Evolutionary conservation across 2,113 vertebrate species (phyloP).

Genomic region (Heterochromis multidens): DNA sequence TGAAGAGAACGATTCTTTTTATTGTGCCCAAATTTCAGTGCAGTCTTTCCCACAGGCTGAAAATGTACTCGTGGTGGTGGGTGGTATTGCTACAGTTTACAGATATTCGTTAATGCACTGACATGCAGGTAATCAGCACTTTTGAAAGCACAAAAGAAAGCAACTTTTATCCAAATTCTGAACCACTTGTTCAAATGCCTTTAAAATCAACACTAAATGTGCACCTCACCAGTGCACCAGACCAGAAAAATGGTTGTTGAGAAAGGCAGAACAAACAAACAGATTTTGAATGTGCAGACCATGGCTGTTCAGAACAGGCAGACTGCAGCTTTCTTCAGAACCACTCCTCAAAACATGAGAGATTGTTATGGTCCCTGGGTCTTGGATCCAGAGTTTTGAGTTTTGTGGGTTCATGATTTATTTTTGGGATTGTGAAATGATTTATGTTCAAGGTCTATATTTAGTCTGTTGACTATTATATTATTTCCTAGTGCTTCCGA

Average conservation of each 20-base stretch:
- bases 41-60: background rate
- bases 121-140: background rate
- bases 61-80: background rate
- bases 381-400: too few relatives aligned
- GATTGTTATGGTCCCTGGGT: too few relatives aligned
- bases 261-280: background rate
- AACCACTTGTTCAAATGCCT: too few relatives aligned
- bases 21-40: background rate
- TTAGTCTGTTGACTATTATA: too few relatives aligned
- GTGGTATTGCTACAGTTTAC: background rate
- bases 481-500: too few relatives aligned
- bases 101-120: background rate
- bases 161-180: too few relatives aligned
- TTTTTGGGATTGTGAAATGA: too few relatives aligned
- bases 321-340: background rate
- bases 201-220: background rate
- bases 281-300: background rate
- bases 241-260: background rate
- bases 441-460: too few relatives aligned
- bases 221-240: background rate
- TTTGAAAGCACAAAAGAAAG: too few relatives aligned
- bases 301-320: background rate
- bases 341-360: background rate
- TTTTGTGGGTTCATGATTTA: too few relatives aligned
- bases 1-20: too few relatives aligned